These are phyloP conservation scores for Asarcornis scutulata DNA, from an alignment of 2,113 vertebrate species.

Conservation along the genomic window DNA sequence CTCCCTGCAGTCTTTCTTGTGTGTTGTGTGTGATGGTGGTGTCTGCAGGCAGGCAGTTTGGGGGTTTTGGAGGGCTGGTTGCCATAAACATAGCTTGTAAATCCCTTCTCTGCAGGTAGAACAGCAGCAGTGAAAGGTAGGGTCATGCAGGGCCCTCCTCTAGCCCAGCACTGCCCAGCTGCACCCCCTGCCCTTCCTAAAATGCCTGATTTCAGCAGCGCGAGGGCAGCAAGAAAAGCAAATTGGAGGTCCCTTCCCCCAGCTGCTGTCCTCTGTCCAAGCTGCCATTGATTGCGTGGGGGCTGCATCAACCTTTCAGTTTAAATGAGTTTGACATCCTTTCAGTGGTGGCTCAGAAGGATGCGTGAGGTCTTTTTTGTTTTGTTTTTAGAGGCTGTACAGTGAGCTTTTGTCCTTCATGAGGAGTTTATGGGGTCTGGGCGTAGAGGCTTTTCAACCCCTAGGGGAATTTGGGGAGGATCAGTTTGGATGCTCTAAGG, in stretches of 20 bases:
- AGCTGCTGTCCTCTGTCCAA: not conserved
- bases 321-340: not conserved
- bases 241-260: not conserved
- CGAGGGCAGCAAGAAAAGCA: not conserved
- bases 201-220: not conserved
- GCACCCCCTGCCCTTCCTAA: not conserved
- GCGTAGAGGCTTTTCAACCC: not conserved
- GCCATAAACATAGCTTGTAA: not conserved
- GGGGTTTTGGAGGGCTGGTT: not conserved
- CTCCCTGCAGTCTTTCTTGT: not conserved
- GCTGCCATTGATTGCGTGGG: not conserved
- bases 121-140: not conserved
- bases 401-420: not conserved
- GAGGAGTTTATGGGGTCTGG: not conserved
- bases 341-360: not conserved
- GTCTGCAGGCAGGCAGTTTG: not conserved
- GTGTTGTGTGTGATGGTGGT: not conserved
- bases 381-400: not conserved
- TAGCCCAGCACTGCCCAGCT: not conserved
- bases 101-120: not conserved
- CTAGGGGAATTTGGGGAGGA: too few species aligned
- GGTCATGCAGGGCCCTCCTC: not conserved
- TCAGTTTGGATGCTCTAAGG: not conserved
- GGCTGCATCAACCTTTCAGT: not conserved
- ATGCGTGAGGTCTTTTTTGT: not conserved